Evolutionary conservation across 1,140 invertebrate species (phyloP).

Genomic region (Halyomorpha halys): DNA sequence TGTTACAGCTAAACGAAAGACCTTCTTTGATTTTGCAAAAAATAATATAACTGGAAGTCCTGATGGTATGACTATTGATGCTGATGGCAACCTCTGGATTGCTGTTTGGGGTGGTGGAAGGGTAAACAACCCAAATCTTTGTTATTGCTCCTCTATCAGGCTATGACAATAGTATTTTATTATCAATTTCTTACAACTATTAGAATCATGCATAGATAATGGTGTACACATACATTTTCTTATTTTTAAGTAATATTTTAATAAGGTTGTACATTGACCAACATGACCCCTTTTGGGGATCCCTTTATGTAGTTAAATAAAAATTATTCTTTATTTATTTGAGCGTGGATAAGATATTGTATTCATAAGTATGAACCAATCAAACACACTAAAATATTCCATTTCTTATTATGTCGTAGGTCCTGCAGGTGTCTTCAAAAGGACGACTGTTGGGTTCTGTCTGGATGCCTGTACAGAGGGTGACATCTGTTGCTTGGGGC

Average conservation of each 20-base stretch:
- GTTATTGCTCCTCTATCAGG: background rate
- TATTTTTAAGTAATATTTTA: background rate
- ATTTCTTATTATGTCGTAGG: constrained; percentile 30
- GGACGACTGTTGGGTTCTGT: constrained; percentile 35
- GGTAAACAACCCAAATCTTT: constrained; percentile 18
- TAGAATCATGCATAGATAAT: background rate
- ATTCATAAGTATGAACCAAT: no score
- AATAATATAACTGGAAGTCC: constrained; percentile 43
- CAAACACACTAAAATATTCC: background rate
- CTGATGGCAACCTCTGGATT: constrained; percentile 52
- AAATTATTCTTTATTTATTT: no score
- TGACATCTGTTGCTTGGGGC: constrained; percentile 50
- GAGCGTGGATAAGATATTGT: no score
- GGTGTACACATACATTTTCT: background rate
- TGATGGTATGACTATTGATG: constrained; percentile 62
- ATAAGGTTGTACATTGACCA: background rate
- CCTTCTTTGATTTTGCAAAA: constrained; percentile 38
- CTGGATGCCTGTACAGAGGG: constrained; percentile 36
- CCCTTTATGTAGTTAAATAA: no score
- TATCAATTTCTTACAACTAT: no score
- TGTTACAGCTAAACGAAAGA: constrained; percentile 37
- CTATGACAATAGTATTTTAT: background rate
- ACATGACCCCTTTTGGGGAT: no score
- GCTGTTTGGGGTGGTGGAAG: constrained; percentile 43
- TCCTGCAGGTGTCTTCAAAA: constrained; percentile 36